phyloP scores from a whole-genome alignment of 2,888 invertebrate species.

The Apotomis capreana region DNA sequence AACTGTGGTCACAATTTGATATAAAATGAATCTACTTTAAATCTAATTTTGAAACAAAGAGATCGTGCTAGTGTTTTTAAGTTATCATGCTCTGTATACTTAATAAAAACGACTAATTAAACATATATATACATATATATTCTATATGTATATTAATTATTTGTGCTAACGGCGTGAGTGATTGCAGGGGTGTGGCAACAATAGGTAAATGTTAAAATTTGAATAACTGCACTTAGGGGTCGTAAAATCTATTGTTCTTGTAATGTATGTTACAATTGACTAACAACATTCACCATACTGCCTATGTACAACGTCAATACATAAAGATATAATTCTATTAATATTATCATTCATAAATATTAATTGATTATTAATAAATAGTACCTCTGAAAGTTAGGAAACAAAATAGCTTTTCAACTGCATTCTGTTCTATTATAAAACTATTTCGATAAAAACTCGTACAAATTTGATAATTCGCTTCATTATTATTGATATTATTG shows the following conservation, averaged over 20 bases:
- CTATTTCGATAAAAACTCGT: constrained; percentile 82
- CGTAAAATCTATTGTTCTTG: constrained; percentile 68
- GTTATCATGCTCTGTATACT: constrained; percentile 69
- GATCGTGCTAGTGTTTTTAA: constrained; percentile 75
- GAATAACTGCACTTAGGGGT: constrained; percentile 83
- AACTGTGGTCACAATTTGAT: constrained; percentile 83
- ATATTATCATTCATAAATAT: constrained; percentile 70
- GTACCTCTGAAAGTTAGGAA: constrained; percentile 85
- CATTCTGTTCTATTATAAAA: constrained; percentile 81
- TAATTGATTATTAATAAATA: constrained; percentile 81
- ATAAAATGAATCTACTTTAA: constrained; percentile 77
- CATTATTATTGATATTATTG: constrained; percentile 78
- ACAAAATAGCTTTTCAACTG: constrained; percentile 80
- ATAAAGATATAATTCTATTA: constrained; percentile 86
- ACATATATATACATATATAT: constrained; percentile 46
- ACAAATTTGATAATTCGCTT: constrained; percentile 81
- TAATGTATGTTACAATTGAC: constrained; percentile 66
- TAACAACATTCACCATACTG: constrained; percentile 71
- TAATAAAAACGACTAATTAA: constrained; percentile 54
- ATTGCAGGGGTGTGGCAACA: constrained; percentile 75
- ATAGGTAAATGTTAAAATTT: constrained; percentile 81
- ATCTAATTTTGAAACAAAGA: constrained; percentile 72
- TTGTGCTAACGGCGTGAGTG: constrained; percentile 79
- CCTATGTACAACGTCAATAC: constrained; percentile 80
- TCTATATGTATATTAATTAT: constrained; percentile 52